phyloP scores from a whole-genome alignment of 2,888 invertebrate species.

The Nomada fucata region DNA sequence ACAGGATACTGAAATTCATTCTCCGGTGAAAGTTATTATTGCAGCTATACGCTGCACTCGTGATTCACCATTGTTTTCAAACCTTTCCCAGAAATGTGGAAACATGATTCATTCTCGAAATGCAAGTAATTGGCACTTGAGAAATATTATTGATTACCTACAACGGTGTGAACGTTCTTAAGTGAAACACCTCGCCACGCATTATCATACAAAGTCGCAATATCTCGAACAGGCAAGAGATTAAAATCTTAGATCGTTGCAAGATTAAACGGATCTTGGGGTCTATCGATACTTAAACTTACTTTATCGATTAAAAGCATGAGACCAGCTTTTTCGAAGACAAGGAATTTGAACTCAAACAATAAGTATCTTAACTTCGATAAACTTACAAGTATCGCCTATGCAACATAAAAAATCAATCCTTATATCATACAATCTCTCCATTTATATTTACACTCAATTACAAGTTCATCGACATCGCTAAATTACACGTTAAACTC shows the following conservation, averaged over 20 bases:
- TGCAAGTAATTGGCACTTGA: neutral
- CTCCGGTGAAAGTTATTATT: neutral
- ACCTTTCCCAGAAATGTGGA: neutral
- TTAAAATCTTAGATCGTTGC: neutral
- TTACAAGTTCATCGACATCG: neutral
- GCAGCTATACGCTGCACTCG: neutral
- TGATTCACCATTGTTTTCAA: neutral
- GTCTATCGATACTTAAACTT: neutral
- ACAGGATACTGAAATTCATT: neutral
- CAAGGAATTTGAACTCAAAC: neutral
- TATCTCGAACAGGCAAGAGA: neutral
- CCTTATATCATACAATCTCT: neutral
- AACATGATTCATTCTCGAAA: neutral
- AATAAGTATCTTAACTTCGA: no score
- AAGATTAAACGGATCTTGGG: neutral
- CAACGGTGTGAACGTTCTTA: neutral
- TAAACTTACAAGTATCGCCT: neutral
- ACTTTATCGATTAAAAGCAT: neutral
- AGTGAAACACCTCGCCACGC: neutral
- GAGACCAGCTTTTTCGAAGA: neutral
- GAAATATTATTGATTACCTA: neutral
- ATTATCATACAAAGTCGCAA: neutral
- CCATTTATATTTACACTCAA: conserved; percentile 1
- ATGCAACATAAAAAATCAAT: neutral
- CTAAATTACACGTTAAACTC: conserved; percentile 4